Conservation (phyloP, 2,113 vertebrate species). For the Onychostoma macrolepis region DNA sequence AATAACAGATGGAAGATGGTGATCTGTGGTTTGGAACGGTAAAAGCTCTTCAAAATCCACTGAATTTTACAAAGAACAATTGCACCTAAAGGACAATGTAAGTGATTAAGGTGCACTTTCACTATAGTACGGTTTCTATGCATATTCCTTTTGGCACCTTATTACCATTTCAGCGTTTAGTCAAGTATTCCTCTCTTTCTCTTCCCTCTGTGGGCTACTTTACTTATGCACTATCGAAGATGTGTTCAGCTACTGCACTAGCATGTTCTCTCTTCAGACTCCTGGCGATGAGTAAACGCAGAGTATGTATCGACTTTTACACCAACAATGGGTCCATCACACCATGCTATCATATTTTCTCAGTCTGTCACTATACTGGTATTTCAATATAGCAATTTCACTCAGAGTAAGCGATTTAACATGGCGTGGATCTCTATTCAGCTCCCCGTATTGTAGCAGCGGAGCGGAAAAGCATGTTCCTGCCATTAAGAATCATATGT, state of each 20-base stretch:
- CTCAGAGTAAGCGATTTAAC: constrained; percentile 14
- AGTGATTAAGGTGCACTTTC: constrained; percentile 1
- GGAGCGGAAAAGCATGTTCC: neutral
- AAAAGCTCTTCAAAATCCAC: neutral
- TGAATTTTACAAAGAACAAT: neutral
- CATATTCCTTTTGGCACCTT: neutral
- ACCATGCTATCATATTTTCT: constrained; percentile 17
- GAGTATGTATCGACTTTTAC: neutral
- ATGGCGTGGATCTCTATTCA: constrained; percentile 27
- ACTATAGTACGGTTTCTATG: neutral
- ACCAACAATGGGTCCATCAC: neutral
- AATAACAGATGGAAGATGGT: constrained; percentile 1
- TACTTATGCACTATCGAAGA: neutral
- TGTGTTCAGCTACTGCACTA: neutral
- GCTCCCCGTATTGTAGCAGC: neutral
- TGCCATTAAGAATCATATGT: neutral
- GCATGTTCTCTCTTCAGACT: neutral
- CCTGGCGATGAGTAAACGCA: neutral
- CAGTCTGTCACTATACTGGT: neutral
- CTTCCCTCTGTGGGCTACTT: neutral
- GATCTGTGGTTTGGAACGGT: neutral
- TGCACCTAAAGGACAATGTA: neutral
- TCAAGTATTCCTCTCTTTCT: neutral
- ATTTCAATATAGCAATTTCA: constrained; percentile 23
- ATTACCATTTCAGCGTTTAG: neutral